Percentiles rank a stretch among this genome's conserved stretches.
Evolutionary conservation across 2,113 vertebrate species (phyloP).

Genomic region (Ploceus nigricollis): DNA sequence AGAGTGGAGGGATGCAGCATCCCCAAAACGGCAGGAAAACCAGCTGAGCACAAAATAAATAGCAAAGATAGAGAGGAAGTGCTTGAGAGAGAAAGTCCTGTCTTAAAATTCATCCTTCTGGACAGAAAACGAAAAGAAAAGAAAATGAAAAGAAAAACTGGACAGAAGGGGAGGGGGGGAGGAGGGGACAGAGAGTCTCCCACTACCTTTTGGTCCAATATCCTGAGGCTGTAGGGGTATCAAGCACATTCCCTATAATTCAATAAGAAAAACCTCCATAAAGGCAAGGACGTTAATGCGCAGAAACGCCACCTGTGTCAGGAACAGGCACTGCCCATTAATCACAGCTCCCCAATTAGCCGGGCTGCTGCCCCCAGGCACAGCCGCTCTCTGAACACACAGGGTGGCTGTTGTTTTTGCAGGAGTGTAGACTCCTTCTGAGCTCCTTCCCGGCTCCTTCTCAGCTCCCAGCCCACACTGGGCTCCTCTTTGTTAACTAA

Average conservation of each 20-base stretch:
- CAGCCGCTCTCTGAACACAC: background rate
- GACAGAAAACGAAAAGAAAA: background rate
- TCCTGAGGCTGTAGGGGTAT: constrained; percentile 43
- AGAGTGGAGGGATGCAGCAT: background rate
- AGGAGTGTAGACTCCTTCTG: background rate
- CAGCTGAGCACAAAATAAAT: background rate
- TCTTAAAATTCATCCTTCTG: background rate
- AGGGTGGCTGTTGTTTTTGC: background rate
- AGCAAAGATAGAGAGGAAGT: background rate
- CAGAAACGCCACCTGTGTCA: constrained; percentile 78
- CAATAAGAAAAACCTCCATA: constrained; percentile 75
- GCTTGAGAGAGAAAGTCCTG: background rate
- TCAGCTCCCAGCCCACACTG: background rate
- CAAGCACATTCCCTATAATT: constrained; percentile 74
- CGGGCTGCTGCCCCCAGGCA: constrained; percentile 58
- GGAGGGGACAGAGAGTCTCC: background rate
- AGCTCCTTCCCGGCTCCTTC: background rate
- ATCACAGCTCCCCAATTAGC: constrained; percentile 88
- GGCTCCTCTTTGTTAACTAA: background rate
- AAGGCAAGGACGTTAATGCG: constrained; percentile 71
- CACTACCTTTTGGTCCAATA: background rate
- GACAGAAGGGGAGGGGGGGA: background rate
- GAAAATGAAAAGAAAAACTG: background rate
- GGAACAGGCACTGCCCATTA: constrained; percentile 79
- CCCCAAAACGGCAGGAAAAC: background rate